phyloP scores from a whole-genome alignment of 2,797 vertebrate genomes.

The Spinibarbus caldwelli region DNA sequence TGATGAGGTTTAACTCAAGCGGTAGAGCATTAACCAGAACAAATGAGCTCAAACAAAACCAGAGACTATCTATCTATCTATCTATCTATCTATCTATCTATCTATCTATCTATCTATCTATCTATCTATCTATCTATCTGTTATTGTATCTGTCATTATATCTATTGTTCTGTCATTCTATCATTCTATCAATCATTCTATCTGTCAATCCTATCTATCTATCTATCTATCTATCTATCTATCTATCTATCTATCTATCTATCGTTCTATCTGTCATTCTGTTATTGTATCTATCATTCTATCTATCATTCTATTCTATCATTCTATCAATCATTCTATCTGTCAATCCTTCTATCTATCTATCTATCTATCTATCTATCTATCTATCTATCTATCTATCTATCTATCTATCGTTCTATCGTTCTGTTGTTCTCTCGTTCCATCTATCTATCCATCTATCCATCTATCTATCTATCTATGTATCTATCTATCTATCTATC shows the following conservation, averaged over 20 bases:
- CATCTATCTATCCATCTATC: background rate
- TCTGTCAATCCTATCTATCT: background rate
- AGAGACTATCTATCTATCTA: background rate
- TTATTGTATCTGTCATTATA: background rate
- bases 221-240: background rate
- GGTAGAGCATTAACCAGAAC: background rate
- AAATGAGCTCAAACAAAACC: background rate
- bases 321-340: too few species aligned
- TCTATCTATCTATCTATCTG: too few species aligned
- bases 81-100: background rate
- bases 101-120: background rate
- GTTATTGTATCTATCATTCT: too few species aligned
- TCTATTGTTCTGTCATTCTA: background rate
- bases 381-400: too few species aligned
- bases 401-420: background rate
- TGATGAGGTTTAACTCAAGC: background rate
- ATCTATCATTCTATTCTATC: background rate
- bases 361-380: background rate
- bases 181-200: background rate
- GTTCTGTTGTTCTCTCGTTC: too few species aligned
- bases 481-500: too few species aligned
- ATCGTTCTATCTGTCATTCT: background rate
- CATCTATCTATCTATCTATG: background rate
- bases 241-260: fast-evolving
- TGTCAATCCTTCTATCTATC: background rate